These are phyloP conservation scores for Papilio aristodemus DNA, from an alignment of 1,140 invertebrate species.

Conservation along the genomic window DNA sequence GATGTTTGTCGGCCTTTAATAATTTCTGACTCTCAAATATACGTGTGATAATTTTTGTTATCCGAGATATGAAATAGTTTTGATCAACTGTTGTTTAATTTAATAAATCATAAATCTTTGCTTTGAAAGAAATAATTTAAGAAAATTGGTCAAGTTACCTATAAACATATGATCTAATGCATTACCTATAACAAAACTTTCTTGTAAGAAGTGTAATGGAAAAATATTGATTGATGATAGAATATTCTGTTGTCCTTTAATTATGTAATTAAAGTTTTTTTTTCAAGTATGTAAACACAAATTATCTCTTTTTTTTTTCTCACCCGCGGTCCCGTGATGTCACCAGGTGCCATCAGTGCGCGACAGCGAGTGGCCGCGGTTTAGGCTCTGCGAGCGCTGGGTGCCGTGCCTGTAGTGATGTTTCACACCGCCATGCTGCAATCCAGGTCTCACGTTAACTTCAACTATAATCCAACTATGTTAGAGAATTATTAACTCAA, in stretches of 20 bases:
- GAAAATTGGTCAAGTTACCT: background rate
- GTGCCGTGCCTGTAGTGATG: conserved; percentile 82
- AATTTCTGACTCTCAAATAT: background rate
- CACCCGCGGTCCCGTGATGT: conserved; percentile 86
- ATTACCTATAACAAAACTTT: too few species aligned
- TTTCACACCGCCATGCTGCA: conserved; percentile 80
- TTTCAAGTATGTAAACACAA: too few species aligned
- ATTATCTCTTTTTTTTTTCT: conserved; percentile 27
- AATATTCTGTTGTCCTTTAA: too few species aligned
- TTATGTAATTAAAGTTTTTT: too few species aligned
- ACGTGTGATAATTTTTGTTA: background rate
- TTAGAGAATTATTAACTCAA: conserved; percentile 6
- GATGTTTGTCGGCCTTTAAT: background rate
- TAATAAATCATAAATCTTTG: background rate
- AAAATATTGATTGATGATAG: too few species aligned
- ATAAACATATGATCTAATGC: too few species aligned
- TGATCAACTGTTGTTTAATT: background rate
- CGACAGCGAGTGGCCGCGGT: conserved; percentile 84
- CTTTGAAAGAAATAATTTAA: background rate
- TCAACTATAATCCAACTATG: background rate
- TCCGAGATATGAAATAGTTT: background rate
- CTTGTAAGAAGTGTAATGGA: too few species aligned
- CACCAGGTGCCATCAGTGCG: conserved; percentile 86
- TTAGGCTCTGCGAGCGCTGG: conserved; percentile 84
- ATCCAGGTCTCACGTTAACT: conserved; percentile 40